Evolutionary conservation across 2,113 vertebrate genomes (phyloP).

Genomic region (Cephalopterus ornatus): DNA sequence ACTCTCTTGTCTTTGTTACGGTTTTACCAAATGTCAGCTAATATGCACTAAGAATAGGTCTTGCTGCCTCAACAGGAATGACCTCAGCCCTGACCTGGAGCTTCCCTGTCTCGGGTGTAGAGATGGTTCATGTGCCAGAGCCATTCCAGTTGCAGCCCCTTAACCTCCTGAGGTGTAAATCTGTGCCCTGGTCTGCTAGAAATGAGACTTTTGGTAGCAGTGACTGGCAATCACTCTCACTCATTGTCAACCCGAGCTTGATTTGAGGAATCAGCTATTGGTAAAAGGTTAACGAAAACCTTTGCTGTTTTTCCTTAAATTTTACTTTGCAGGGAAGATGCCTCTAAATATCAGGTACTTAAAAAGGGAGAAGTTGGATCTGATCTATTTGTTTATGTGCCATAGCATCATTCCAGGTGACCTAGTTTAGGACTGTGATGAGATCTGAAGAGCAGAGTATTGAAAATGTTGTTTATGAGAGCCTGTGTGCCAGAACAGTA

Average conservation of each 20-base stretch:
- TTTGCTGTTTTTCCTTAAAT: background rate
- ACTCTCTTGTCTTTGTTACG: background rate
- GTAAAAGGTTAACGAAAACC: background rate
- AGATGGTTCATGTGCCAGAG: background rate
- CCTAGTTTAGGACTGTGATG: conserved; percentile 36
- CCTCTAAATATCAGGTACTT: background rate
- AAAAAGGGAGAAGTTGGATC: background rate
- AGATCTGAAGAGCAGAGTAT: conserved; percentile 41
- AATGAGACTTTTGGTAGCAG: background rate
- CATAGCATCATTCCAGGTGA: background rate
- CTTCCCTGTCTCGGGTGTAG: background rate
- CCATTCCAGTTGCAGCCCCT: background rate
- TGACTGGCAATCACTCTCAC: background rate
- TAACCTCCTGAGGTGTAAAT: background rate
- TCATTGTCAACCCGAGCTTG: background rate
- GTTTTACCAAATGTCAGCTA: conserved; percentile 21
- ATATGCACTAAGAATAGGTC: background rate
- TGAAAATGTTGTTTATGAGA: conserved; percentile 32
- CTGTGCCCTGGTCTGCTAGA: background rate
- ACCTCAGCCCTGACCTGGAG: background rate
- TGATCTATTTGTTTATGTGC: background rate
- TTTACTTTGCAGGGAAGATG: background rate
- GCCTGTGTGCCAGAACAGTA: background rate
- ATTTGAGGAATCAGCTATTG: background rate
- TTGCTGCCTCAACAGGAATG: background rate